A percentile compares a stretch with the other conserved stretches of the same genome.
phyloP scores from a whole-genome alignment of 2,888 invertebrate genomes.

The Chymomyza fuscimana region DNA sequence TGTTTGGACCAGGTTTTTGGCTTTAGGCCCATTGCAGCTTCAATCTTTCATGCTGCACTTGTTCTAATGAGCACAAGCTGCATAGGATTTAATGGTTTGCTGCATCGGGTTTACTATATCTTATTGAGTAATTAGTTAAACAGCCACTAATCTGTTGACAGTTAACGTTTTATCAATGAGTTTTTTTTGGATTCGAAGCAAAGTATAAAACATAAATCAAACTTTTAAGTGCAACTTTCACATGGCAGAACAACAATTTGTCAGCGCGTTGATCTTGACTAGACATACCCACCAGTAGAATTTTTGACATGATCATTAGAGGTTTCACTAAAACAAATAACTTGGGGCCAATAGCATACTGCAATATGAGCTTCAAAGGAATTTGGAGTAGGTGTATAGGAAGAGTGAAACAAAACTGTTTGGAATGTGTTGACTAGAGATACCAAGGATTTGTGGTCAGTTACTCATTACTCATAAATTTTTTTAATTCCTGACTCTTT shows the following conservation, averaged over 20 bases:
- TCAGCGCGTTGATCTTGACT: constrained; percentile 41
- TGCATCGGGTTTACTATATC: constrained; percentile 1
- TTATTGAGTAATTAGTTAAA: constrained; percentile 70
- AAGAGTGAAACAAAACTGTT: background rate
- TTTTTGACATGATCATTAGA: constrained; percentile 70
- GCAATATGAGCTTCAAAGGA: constrained; percentile 30
- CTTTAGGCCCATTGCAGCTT: background rate
- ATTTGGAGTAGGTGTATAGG: constrained; percentile 32
- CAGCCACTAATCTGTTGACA: constrained; percentile 64
- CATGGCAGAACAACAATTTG: constrained; percentile 54
- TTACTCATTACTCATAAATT: too few species aligned
- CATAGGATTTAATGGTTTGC: background rate
- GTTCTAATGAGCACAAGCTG: constrained; percentile 52
- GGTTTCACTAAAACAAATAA: constrained; percentile 53
- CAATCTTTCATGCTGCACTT: constrained; percentile 50
- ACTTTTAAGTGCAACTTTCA: constrained; percentile 58
- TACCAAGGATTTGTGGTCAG: too few species aligned
- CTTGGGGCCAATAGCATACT: constrained; percentile 41
- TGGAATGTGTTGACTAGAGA: too few species aligned
- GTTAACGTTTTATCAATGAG: constrained; percentile 48
- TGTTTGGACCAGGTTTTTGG: background rate
- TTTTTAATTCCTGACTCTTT: too few species aligned
- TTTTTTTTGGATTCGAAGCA: background rate
- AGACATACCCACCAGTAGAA: constrained; percentile 59
- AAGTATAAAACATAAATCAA: constrained; percentile 52